Evolutionary conservation across 1,140 invertebrate genomes (phyloP), one percentile per base, ranked within the genome.

Genomic region (Chelonus insularis): DNA sequence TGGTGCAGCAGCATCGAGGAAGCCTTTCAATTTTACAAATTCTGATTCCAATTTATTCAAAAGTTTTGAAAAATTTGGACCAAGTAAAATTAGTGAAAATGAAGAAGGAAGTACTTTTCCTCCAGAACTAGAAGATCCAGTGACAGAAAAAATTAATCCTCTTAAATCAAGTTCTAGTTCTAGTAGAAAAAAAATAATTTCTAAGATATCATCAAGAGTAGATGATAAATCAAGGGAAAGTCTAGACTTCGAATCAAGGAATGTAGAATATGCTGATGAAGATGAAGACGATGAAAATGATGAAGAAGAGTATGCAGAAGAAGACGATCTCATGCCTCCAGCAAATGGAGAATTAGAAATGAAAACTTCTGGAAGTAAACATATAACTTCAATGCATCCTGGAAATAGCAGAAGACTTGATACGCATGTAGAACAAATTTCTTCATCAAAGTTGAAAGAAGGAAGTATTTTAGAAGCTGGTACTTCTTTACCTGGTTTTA

Each of bases 391-490:
- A 9, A 60, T 63, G 2, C 57, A 57, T 45, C 11, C 60, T 47
- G 55, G 55, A 7, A 67, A 48, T 12, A 36, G 16, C 11, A 52
- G 51, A 4, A 63, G 72, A 37, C 75, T 76, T 39, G 75, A 79
- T n/a, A 57, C 73, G 12, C 74, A 70, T n/a, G 70, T 81, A 0
- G 73, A 62, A 2, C 75, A 77, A 51, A 70, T 76, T 25, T 70
- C 74, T 1, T 74, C 65, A 11, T n/a, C n/a, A n/a, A 43, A 51
- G 48, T 36, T 59, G 14, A 71, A 69, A 54, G 80, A 83, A 64
- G 80, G 79, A 16, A 82, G 82, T 69, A 66, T 86, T 23, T 81
- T 89, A 43, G 83, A 88, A 73, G 83, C 87, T 1, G 87, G 87
- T 16, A 81, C 88, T 65, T 71, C 79, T 9, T 75, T 90, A 32